These are phyloP conservation scores for Drosophila trapezifrons DNA, from an alignment of 1,140 invertebrate genomes.

Conservation along the genomic window DNA sequence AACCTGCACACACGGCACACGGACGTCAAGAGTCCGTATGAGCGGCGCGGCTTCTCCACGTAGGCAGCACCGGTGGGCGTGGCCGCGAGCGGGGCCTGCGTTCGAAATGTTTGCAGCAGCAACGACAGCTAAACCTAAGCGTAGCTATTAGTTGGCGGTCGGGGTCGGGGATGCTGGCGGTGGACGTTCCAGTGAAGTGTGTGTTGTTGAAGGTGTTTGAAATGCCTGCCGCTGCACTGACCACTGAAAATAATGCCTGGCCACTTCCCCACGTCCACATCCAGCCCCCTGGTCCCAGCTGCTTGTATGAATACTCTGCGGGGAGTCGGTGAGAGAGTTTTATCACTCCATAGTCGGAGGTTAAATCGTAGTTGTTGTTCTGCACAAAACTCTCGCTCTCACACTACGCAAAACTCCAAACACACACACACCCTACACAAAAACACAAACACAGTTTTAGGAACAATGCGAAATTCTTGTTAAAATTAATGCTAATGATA, in stretches of 20 bases:
- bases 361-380: slow-evolving; percentile 81
- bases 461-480: slow-evolving; percentile 68
- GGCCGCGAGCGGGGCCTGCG: slow-evolving; percentile 59
- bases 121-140: slow-evolving; percentile 79
- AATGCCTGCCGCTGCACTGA: slow-evolving; percentile 49
- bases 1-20: slow-evolving; percentile 81
- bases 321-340: slow-evolving; percentile 81
- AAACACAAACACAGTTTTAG: slow-evolving; percentile 46
- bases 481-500: slow-evolving; percentile 70
- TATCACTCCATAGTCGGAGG: slow-evolving; percentile 80
- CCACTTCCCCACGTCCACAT: background rate
- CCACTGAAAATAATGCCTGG: background rate
- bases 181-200: slow-evolving; percentile 7
- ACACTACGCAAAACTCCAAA: slow-evolving; percentile 52
- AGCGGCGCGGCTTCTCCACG: slow-evolving; percentile 75
- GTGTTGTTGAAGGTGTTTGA: slow-evolving; percentile 47
- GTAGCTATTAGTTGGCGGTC: slow-evolving; percentile 74
- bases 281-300: slow-evolving; percentile 31
- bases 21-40: slow-evolving; percentile 78
- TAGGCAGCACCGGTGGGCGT: slow-evolving; percentile 57
- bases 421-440: slow-evolving; percentile 30
- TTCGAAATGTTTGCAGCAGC: slow-evolving; percentile 60
- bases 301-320: slow-evolving; percentile 76
- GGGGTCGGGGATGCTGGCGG: slow-evolving; percentile 16
- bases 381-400: slow-evolving; percentile 78